These are phyloP conservation scores for Orientallactaga sibirica DNA, from an alignment of 2,797 vertebrate genomes.

Conservation along the genomic window DNA sequence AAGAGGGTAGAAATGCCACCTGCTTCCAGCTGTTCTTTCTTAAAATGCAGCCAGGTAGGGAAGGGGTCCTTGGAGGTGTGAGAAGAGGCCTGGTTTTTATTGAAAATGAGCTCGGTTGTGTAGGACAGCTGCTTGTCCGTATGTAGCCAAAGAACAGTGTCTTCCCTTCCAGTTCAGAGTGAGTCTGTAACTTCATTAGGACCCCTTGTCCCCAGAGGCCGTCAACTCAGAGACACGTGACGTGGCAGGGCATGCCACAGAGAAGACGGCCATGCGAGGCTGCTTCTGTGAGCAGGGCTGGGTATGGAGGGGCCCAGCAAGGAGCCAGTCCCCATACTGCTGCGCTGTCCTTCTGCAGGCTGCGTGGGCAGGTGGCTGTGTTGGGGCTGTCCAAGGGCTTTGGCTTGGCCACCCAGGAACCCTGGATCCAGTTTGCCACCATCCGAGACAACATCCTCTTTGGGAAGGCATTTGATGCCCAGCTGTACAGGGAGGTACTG, in stretches of 20 bases:
- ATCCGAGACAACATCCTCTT: slow-evolving; percentile 97
- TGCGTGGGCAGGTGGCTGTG: slow-evolving; percentile 89
- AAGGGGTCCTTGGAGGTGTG: background rate
- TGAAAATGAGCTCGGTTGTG: background rate
- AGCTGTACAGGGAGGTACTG: slow-evolving; percentile 92
- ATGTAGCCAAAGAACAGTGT: background rate
- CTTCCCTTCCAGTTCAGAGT: background rate
- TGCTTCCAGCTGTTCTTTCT: background rate
- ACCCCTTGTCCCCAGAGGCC: background rate
- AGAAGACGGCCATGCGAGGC: background rate
- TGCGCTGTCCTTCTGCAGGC: slow-evolving; percentile 83
- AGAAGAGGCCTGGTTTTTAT: background rate
- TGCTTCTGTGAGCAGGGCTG: slow-evolving; percentile 20
- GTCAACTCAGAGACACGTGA: background rate
- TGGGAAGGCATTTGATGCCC: slow-evolving; percentile 91
- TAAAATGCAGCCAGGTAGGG: background rate
- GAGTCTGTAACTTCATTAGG: slow-evolving; percentile 2
- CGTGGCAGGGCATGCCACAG: background rate
- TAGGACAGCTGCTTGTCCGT: background rate
- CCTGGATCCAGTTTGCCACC: slow-evolving; percentile 97
- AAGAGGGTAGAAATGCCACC: background rate
- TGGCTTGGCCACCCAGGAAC: slow-evolving; percentile 94
- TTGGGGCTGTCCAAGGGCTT: slow-evolving; percentile 92
- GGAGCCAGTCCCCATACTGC: background rate
- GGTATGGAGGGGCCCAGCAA: background rate